Evolutionary conservation across 2,113 vertebrate species (phyloP).

Genomic region (Atractosteus spatula): DNA sequence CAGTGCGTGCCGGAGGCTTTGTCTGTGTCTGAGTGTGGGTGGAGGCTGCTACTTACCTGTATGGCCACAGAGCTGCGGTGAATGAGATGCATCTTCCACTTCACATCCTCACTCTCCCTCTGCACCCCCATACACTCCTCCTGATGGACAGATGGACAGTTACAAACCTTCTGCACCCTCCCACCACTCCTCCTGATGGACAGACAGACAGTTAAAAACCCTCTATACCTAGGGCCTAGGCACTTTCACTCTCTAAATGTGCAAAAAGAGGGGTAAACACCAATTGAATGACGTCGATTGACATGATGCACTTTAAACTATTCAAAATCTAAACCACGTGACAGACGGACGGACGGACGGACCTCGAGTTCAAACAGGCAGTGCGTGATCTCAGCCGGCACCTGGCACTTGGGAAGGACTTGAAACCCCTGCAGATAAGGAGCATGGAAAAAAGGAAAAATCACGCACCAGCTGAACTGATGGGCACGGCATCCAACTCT

Average conservation of each 20-base stretch:
- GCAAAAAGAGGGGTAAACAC: no score
- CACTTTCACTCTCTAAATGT: no score
- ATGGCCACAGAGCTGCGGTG: constrained; percentile 16
- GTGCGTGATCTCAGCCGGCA: constrained; percentile 23
- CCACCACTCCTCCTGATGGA: no score
- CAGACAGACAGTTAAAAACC: no score
- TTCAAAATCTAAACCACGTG: no score
- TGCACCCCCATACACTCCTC: constrained; percentile 27
- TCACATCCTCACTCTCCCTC: constrained; percentile 19
- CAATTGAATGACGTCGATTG: no score
- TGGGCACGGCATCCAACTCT: background rate
- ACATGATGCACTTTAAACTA: no score
- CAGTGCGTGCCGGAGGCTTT: no score
- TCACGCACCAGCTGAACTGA: background rate
- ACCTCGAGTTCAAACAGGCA: constrained; percentile 27
- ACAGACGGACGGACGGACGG: background rate
- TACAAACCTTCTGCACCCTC: no score
- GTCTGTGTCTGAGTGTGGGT: no score
- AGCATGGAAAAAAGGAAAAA: background rate
- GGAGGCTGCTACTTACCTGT: constrained; percentile 7
- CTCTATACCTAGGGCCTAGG: no score
- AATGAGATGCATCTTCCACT: constrained; percentile 23
- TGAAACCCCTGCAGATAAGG: constrained; percentile 17
- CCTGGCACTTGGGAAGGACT: constrained; percentile 15
- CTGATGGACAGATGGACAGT: background rate